Conservation (phyloP, 1,140 invertebrate species). For the Lasioglossum baleicum region DNA sequence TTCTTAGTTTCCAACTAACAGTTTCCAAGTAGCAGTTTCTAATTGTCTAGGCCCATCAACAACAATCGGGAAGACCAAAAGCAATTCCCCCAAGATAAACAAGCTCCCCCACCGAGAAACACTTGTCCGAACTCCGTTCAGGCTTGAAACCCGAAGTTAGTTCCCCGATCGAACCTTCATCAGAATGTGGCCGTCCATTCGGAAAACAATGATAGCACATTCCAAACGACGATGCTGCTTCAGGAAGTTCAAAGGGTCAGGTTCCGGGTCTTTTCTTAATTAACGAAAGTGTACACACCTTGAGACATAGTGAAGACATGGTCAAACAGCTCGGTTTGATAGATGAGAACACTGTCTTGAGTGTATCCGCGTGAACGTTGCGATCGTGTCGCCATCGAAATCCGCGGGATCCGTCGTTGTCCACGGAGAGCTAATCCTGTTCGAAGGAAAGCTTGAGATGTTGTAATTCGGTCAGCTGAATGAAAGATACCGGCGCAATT, state of each 20-base stretch:
- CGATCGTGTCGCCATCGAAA: slow-evolving; percentile 26
- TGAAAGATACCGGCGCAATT: background rate
- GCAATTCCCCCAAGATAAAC: slow-evolving; percentile 28
- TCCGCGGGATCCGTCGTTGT: slow-evolving; percentile 17
- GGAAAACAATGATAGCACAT: background rate
- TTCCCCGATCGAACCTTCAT: background rate
- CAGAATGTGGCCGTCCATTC: too few species aligned
- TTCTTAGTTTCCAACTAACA: too few species aligned
- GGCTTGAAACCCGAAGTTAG: slow-evolving; percentile 4
- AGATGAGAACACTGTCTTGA: background rate
- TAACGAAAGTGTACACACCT: background rate
- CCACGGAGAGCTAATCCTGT: slow-evolving; percentile 3
- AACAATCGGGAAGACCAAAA: slow-evolving; percentile 8
- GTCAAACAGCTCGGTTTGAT: slow-evolving; percentile 4
- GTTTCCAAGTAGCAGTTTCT: too few species aligned
- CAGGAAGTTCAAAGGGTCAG: background rate
- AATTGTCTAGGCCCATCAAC: background rate
- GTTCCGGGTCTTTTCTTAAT: too few species aligned
- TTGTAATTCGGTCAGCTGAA: background rate
- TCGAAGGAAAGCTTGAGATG: background rate
- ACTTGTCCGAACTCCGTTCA: slow-evolving; percentile 21
- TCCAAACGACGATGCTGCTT: too few species aligned
- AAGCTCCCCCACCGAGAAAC: slow-evolving; percentile 8
- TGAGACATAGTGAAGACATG: background rate
- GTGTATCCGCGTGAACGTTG: background rate